A percentile compares a stretch with the other conserved stretches of the same genome.
These are phyloP conservation scores for Natator depressus DNA, from an alignment of 2,113 vertebrate genomes.

Conservation along the genomic window DNA sequence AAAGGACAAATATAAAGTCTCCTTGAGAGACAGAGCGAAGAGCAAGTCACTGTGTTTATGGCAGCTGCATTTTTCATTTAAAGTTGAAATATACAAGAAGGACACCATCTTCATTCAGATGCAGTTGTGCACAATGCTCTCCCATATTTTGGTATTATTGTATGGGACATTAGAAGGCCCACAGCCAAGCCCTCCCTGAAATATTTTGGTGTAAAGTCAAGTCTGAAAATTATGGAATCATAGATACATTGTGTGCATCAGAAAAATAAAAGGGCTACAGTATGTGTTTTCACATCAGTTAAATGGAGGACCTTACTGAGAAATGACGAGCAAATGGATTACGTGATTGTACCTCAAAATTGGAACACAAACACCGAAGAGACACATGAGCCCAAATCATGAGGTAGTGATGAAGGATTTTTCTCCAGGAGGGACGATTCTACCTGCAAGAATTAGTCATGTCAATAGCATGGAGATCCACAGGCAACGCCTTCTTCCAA, in stretches of 20 bases:
- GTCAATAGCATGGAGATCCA: background rate
- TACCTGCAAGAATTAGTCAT: background rate
- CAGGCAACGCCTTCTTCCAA: background rate
- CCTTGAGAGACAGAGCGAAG: background rate
- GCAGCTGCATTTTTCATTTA: background rate
- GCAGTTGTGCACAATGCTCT: background rate
- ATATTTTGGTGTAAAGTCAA: background rate
- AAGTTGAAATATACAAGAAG: background rate
- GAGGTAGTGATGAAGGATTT: background rate
- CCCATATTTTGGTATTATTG: background rate
- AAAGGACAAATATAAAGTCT: background rate
- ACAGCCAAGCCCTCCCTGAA: background rate
- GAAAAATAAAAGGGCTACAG: background rate
- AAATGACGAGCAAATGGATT: background rate
- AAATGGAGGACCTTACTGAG: background rate
- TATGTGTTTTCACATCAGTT: background rate
- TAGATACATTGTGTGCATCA: background rate
- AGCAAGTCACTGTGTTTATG: background rate
- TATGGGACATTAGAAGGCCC: background rate
- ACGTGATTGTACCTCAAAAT: background rate
- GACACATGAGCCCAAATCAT: background rate
- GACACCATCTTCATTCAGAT: background rate
- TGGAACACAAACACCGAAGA: background rate
- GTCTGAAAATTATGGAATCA: background rate
- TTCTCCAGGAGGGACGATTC: background rate